These are phyloP conservation scores for Malurus melanocephalus DNA, from an alignment of 2,113 vertebrate genomes.

Conservation along the genomic window DNA sequence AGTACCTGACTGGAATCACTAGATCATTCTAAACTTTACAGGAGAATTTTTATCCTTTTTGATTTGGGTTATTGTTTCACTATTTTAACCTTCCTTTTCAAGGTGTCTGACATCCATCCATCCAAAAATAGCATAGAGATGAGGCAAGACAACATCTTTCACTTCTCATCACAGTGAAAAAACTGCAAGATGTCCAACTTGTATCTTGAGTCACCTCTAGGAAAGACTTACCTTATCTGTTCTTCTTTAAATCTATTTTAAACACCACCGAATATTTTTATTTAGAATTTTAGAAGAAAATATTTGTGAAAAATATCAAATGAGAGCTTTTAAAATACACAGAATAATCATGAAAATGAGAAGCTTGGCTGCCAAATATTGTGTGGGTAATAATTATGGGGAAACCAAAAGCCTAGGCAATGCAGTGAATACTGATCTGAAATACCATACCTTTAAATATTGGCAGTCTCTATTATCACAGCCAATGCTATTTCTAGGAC, in stretches of 20 bases:
- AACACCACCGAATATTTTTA: not conserved
- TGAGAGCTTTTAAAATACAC: not conserved
- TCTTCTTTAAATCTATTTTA: not conserved
- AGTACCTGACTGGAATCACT: not conserved
- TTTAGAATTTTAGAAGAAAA: not conserved
- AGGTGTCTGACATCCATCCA: not conserved
- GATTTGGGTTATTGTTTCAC: not conserved
- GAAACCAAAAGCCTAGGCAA: not conserved
- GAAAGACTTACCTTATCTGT: not conserved
- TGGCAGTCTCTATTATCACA: not conserved
- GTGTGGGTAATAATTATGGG: not conserved
- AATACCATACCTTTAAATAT: not conserved
- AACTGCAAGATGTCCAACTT: not conserved
- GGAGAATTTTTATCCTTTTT: not conserved
- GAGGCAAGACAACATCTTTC: not conserved
- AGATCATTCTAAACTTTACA: not conserved
- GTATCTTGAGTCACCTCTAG: not conserved
- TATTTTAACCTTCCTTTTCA: not conserved
- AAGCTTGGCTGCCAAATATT: not conserved
- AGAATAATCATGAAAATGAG: not conserved
- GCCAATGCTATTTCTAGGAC: not conserved
- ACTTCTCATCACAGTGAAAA: not conserved
- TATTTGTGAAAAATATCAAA: not conserved
- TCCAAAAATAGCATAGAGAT: not conserved
- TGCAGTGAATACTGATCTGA: not conserved